Percentiles rank a stretch among this genome's conserved stretches.
Conservation (phyloP, 1,140 invertebrate species). For the Drosophila repletoides region DNA sequence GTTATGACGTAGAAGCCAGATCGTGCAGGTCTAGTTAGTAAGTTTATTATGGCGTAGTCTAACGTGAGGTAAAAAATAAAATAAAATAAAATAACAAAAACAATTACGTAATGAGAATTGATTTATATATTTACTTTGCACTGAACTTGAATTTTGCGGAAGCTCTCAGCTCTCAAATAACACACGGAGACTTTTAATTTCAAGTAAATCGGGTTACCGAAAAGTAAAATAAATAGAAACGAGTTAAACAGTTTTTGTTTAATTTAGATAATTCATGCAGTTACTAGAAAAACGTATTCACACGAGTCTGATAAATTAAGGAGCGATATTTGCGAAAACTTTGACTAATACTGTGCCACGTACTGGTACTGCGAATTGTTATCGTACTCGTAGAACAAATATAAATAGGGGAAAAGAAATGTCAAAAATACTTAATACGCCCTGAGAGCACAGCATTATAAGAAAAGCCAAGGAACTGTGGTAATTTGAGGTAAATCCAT, state of each 20-base stretch:
- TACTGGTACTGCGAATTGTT: neutral
- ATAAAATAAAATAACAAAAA: conserved; percentile 11
- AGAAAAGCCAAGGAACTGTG: too few relatives aligned
- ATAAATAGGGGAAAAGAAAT: too few relatives aligned
- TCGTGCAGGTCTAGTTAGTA: conserved; percentile 29
- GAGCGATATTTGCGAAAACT: neutral
- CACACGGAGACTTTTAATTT: neutral
- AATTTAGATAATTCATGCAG: conserved; percentile 3
- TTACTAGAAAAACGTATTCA: neutral
- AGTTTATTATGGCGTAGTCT: conserved; percentile 22
- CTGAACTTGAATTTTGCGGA: conserved; percentile 42
- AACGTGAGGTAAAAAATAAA: neutral
- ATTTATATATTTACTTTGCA: conserved; percentile 15
- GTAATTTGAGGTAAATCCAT: too few relatives aligned
- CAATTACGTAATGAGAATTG: conserved; percentile 36
- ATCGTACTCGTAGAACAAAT: too few relatives aligned
- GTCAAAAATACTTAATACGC: too few relatives aligned
- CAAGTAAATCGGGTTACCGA: neutral
- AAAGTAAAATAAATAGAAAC: conserved; percentile 1
- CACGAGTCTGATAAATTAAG: neutral
- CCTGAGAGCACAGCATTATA: too few relatives aligned
- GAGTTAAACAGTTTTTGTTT: conserved; percentile 12
- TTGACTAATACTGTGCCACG: neutral
- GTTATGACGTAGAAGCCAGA: conserved; percentile 51
- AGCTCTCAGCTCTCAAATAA: neutral